These are phyloP conservation scores for Platyrinchus mystaceus DNA, from an alignment of 2,797 vertebrate species.

Conservation along the genomic window DNA sequence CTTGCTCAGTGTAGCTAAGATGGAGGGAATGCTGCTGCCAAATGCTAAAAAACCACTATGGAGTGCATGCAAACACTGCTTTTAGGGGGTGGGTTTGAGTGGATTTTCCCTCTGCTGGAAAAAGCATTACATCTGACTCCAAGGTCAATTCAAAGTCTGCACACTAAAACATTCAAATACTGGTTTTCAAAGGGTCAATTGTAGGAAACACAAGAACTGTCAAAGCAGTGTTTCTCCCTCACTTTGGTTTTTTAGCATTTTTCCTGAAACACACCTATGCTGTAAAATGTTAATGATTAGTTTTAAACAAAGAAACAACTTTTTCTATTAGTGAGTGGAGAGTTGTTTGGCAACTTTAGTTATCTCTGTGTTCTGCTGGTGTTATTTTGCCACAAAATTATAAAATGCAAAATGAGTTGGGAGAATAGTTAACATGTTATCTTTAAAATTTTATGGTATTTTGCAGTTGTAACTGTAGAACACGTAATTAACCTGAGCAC, in stretches of 20 bases:
- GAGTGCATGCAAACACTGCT: not conserved
- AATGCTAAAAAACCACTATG: not conserved
- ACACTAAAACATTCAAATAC: not conserved
- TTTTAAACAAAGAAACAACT: not conserved
- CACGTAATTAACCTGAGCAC: accelerated
- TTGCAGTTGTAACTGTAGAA: not conserved
- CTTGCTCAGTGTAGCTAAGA: not conserved
- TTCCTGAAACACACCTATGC: not conserved
- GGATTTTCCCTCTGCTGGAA: not conserved
- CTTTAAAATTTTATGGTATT: not conserved
- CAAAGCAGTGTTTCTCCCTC: not conserved
- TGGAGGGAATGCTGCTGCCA: not conserved
- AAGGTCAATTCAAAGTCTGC: not conserved
- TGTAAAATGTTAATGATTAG: not conserved
- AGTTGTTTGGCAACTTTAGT: not conserved
- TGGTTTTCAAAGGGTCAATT: not conserved
- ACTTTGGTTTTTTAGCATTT: not conserved
- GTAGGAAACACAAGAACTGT: not conserved
- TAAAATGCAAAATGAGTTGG: accelerated
- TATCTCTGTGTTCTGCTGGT: not conserved
- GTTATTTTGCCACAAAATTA: not conserved
- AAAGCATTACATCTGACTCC: not conserved
- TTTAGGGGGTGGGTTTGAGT: not conserved
- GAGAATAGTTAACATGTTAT: not conserved
- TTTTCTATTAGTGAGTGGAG: not conserved